Evolutionary conservation across 2,113 vertebrate species (phyloP), one percentile per base, ranked within the genome.

Genomic region (Reinhardtius hippoglossoides): DNA sequence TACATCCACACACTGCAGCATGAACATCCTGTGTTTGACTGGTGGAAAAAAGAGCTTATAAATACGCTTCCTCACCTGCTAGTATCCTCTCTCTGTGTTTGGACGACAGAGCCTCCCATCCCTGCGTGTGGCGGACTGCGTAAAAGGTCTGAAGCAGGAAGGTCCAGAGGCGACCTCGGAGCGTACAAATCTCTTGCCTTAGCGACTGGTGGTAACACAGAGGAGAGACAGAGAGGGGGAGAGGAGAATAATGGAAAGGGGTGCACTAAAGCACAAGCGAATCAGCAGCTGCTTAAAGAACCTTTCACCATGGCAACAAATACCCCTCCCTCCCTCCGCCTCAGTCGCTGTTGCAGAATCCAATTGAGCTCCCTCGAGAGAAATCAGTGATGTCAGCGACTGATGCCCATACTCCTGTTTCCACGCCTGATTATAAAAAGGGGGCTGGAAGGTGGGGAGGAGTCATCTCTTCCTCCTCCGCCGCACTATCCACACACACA

Each of bases 91-190:
- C 93, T 84, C 95, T 95, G 93, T 97, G 92, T 63, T 94, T 94
- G 85, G 93, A 85, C 65, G 93, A 95, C 88, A 98, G 91, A 86
- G 94, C 93, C 82, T 96, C 96, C 97, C 97, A 98, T 96, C 96
- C 93, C 87, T 95, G 94, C 63, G 97, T 97, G 94, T 98, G 97
- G 92, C 96, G 96, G 90, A 97, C 95, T 60, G 97, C 97, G 91
- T 96, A 98, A 93, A 97, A 97, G 89, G 95, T 97, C 95, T 96
- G 97, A 92, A 97, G 95, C 94, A 97, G 96, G 94, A 99, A 98
- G 89, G 95, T 93, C 97, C 97, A 97, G 88, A 98, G 96, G 90
- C 96, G 95, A 84, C 94, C 94, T 91, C 91, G 95, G 85, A 98
- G 94, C 76, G 94, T 93, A 92, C 95, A 95, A 95, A 97, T 95